Evolutionary conservation across 2,888 invertebrate species (phyloP), one percentile per base, ranked within the genome.

Genomic region (Pammene fasciana): DNA sequence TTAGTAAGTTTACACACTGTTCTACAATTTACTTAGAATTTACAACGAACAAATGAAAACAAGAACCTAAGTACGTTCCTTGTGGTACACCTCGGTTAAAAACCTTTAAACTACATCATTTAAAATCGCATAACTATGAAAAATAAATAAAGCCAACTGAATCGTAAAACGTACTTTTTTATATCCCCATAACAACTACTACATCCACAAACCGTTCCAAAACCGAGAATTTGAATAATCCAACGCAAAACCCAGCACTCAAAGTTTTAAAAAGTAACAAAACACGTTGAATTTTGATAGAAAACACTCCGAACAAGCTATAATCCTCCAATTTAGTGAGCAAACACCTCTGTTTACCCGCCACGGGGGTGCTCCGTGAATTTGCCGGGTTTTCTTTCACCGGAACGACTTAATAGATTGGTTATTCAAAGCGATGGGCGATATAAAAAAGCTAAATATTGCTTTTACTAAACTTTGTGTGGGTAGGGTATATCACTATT

Each of bases 251-350:
- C 43, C 56, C 26, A 68, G 59, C 65, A 70, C 70, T 70, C 70
- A 60, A 65, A 65, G 65, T 65, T 70, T 70, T 60, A 55, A 70
- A 70, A 70, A 65, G 65, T 70, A 65, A 65, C 70, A 70, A 65
- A 65, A 65, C 70, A 70, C 60, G 65, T 65, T 59, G 65, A 70
- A 70, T 70, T 70, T 70, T 70, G 70, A 70, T 70, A 70, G 70
- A 70, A 70, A 70, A 68, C 55, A 75, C 72, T 73, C 73, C 72
- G 78, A 78, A 78, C 80, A 75, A 73, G 76, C 77, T 76, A 78
- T 85, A 84, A 85, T 83, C 82, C 82, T 64, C 80, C 85, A 85
- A 85, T 85, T 83, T 84, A 80, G 79, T 78, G 73, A 76, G 81
- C 79, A 85, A 84, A 85, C 85, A 85, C 54, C 60, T 73, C 74